Percentiles rank a stretch among this genome's conserved stretches.
Evolutionary conservation across 2,888 invertebrate genomes (phyloP).

Genomic region (Harpalus rufipes): DNA sequence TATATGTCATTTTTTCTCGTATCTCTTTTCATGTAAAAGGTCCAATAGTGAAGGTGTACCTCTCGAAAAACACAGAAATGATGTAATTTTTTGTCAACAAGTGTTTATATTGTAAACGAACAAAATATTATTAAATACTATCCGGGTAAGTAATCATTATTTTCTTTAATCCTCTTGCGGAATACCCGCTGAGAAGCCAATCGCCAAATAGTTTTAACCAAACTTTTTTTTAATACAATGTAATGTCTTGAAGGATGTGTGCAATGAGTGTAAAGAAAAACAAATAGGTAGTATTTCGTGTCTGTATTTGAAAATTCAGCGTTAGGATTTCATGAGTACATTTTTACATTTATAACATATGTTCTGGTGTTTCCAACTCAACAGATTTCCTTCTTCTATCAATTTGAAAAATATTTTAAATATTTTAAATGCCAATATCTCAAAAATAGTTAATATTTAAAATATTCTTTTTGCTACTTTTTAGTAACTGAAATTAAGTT

Average conservation of each 20-base stretch:
- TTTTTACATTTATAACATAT: conserved; percentile 41
- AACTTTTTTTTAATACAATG: too few relatives aligned
- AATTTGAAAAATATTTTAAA: conserved; percentile 58
- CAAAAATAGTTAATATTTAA: conserved; percentile 65
- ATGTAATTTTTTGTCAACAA: too few relatives aligned
- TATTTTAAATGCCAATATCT: conserved; percentile 64
- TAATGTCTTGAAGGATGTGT: not conserved
- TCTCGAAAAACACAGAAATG: too few relatives aligned
- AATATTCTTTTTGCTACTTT: conserved; percentile 49
- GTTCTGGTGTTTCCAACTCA: conserved; percentile 29
- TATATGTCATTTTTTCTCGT: too few relatives aligned
- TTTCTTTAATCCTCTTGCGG: too few relatives aligned
- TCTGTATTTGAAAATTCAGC: conserved; percentile 58
- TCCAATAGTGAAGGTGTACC: too few relatives aligned
- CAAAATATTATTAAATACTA: too few relatives aligned
- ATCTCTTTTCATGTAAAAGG: too few relatives aligned
- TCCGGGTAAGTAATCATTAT: too few relatives aligned
- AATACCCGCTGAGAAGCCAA: too few relatives aligned
- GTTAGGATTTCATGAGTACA: conserved; percentile 53
- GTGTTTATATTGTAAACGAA: too few relatives aligned
- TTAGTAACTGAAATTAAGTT: conserved; percentile 23
- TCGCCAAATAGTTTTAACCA: too few relatives aligned
- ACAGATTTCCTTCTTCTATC: conserved; percentile 11
- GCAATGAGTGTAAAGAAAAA: conserved; percentile 20
- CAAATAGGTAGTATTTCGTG: conserved; percentile 26